Evolutionary conservation across 2,797 vertebrate species (phyloP).

Genomic region (Pseudochromis fuscus): DNA sequence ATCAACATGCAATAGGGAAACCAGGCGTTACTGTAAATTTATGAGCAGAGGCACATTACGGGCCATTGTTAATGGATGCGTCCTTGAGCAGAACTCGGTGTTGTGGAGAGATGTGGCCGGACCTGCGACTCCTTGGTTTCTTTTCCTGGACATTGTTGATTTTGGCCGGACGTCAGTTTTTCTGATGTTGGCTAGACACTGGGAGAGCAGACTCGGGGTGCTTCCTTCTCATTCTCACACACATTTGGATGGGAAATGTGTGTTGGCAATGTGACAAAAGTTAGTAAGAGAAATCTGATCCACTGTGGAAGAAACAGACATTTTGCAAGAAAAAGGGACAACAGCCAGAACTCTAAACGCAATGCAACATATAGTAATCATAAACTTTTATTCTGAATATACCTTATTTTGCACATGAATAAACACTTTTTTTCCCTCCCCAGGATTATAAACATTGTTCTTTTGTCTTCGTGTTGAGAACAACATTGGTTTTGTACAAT

Average conservation of each 20-base stretch:
- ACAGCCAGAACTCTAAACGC: conserved; percentile 55
- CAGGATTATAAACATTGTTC: conserved; percentile 89
- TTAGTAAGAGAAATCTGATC: conserved; percentile 65
- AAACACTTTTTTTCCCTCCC: conserved; percentile 82
- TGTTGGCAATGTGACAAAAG: conserved; percentile 70
- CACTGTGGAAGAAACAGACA: conserved; percentile 38
- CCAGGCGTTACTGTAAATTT: conserved; percentile 66
- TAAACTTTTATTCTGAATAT: conserved; percentile 98
- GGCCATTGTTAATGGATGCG: conserved; percentile 60
- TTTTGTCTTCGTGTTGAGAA: conserved; percentile 67
- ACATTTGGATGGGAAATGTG: conserved; percentile 74
- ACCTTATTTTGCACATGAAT: conserved; percentile 94
- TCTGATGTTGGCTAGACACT: conserved; percentile 69
- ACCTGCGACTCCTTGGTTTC: conserved; percentile 45
- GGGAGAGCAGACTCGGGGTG: conserved; percentile 65
- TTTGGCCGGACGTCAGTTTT: conserved; percentile 68
- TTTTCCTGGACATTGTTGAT: conserved; percentile 74
- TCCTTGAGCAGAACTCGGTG: conserved; percentile 60
- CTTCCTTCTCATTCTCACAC: conserved; percentile 76
- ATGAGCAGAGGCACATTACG: conserved; percentile 62
- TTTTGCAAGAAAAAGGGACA: conserved; percentile 57
- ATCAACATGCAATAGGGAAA: conserved; percentile 66
- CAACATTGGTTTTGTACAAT: conserved; percentile 89
- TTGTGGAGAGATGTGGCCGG: conserved; percentile 62
- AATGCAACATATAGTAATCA: conserved; percentile 82